These are phyloP conservation scores for Nudaria mundana DNA, from an alignment of 2,888 invertebrate species.

Conservation along the genomic window DNA sequence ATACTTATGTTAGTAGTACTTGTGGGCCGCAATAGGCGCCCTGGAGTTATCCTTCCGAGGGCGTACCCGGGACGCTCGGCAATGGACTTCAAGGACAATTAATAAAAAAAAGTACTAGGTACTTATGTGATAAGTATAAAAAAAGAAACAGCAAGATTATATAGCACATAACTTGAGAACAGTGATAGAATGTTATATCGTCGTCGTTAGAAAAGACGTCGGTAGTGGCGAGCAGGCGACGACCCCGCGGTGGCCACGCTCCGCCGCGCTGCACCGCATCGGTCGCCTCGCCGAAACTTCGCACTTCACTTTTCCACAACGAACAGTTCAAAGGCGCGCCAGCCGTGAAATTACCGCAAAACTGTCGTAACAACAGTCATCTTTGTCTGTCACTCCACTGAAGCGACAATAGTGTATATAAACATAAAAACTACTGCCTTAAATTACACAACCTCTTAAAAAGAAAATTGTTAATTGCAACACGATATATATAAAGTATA, in stretches of 20 bases:
- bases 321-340: conserved; percentile 63
- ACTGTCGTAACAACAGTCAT: conserved; percentile 60
- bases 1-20: too few species aligned
- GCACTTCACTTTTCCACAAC: conserved; percentile 78
- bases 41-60: too few species aligned
- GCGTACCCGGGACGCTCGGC: too few species aligned
- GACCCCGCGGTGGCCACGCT: conserved; percentile 65
- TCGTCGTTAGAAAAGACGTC: conserved; percentile 33
- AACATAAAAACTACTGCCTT: conserved; percentile 15
- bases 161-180: conserved; percentile 7
- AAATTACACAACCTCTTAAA: too few species aligned
- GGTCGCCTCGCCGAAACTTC: conserved; percentile 75
- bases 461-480: too few species aligned
- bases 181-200: conserved; percentile 21
- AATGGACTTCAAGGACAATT: too few species aligned
- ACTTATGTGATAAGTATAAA: too few species aligned
- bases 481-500: too few species aligned
- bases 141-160: too few species aligned
- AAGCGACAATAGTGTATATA: conserved; percentile 20
- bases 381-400: conserved; percentile 36
- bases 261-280: conserved; percentile 52
- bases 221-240: conserved; percentile 49
- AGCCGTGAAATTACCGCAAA: conserved; percentile 76
- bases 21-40: too few species aligned
- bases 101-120: too few species aligned